A percentile compares a stretch with the other conserved stretches of the same genome.
phyloP scores from a whole-genome alignment of 2,888 invertebrate genomes.

The Sphinx pinastri region DNA sequence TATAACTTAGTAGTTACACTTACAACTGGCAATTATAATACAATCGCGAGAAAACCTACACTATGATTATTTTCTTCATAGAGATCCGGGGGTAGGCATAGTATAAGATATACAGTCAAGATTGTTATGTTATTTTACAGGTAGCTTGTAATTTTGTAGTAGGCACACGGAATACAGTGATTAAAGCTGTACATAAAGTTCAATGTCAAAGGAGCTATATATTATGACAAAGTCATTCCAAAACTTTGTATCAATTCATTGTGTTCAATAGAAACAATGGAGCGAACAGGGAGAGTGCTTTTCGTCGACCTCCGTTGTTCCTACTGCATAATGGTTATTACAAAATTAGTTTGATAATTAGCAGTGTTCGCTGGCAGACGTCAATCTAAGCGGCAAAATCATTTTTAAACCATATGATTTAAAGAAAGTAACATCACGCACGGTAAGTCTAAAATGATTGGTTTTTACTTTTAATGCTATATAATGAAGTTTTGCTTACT shows the following conservation, averaged over 20 bases:
- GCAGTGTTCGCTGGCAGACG: slow-evolving; percentile 53
- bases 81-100: background rate
- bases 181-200: background rate
- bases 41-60: background rate
- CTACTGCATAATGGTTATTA: slow-evolving; percentile 66
- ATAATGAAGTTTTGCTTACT: background rate
- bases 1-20: background rate
- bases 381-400: slow-evolving; percentile 53
- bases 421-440: slow-evolving; percentile 59
- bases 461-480: background rate
- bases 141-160: background rate
- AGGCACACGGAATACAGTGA: background rate
- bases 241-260: slow-evolving; percentile 60
- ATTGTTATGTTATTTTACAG: background rate
- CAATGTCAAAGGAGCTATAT: slow-evolving; percentile 34
- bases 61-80: background rate
- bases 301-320: slow-evolving; percentile 63
- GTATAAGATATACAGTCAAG: background rate
- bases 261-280: slow-evolving; percentile 61
- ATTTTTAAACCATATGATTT: slow-evolving; percentile 42
- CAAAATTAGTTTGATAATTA: slow-evolving; percentile 77
- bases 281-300: slow-evolving; percentile 56
- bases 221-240: slow-evolving; percentile 56
- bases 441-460: background rate
- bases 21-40: background rate